A percentile compares a stretch with the other conserved stretches of the same genome.
Evolutionary conservation across 2,113 vertebrate species (phyloP).

Genomic region (Porphyrio hochstetteri): DNA sequence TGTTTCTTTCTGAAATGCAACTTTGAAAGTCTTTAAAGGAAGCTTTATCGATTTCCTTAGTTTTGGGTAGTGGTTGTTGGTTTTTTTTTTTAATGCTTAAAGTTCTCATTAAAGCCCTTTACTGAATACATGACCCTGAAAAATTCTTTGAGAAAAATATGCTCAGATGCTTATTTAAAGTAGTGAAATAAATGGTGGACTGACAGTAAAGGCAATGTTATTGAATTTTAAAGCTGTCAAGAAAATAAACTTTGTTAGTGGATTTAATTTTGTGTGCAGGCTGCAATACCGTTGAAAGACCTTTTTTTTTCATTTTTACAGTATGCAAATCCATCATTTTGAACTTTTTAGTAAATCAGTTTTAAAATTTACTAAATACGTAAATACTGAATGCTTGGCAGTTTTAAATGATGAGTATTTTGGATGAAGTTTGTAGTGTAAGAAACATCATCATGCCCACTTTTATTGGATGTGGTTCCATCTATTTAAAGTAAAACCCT

Average conservation of each 20-base stretch:
- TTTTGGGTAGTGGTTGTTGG: not conserved
- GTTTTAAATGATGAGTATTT: not conserved
- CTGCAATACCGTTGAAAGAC: not conserved
- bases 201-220: not conserved
- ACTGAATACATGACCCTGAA: not conserved
- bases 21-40: not conserved
- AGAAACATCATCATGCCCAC: not conserved
- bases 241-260: slow-evolving; percentile 2
- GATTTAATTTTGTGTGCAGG: not conserved
- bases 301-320: not conserved
- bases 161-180: not conserved
- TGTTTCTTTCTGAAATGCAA: not conserved
- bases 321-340: not conserved
- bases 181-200: not conserved
- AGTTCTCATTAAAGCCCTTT: not conserved
- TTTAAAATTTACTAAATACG: not conserved
- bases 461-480: not conserved
- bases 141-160: not conserved
- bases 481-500: not conserved
- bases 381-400: not conserved
- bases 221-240: slow-evolving; percentile 29
- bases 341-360: not conserved
- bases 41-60: not conserved
- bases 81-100: not conserved
- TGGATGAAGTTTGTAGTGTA: not conserved